These are phyloP conservation scores for Phylloscopus trochiloides DNA, from an alignment of 2,113 vertebrate genomes.

Conservation along the genomic window DNA sequence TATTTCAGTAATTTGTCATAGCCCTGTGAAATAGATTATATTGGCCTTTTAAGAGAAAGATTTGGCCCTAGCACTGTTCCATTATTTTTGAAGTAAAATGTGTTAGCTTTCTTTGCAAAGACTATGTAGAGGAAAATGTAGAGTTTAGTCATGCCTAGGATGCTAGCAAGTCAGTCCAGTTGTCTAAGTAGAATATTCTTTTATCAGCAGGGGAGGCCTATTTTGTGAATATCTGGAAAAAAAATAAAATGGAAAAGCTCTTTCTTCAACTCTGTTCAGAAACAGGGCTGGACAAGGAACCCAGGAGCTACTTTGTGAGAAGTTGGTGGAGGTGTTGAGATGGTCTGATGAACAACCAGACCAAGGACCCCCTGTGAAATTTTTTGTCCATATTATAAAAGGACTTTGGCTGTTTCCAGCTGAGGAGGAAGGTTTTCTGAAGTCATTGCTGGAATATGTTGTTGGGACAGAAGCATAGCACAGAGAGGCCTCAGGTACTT, in stretches of 20 bases:
- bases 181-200: neutral
- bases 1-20: neutral
- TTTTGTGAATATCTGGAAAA: neutral
- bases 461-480: rapidly evolving
- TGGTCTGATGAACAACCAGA: neutral
- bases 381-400: neutral
- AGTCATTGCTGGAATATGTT: neutral
- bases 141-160: neutral
- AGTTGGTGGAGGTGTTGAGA: neutral
- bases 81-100: neutral
- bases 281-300: neutral
- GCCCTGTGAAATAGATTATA: neutral
- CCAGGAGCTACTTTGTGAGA: neutral
- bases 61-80: neutral
- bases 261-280: neutral
- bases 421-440: neutral
- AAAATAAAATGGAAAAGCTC: neutral
- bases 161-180: neutral
- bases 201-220: neutral
- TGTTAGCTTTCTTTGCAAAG: neutral
- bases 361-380: neutral
- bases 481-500: neutral
- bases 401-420: neutral
- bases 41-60: neutral
- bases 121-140: neutral